phyloP scores from a whole-genome alignment of 2,888 invertebrate genomes.

The Quadriops clusia region DNA sequence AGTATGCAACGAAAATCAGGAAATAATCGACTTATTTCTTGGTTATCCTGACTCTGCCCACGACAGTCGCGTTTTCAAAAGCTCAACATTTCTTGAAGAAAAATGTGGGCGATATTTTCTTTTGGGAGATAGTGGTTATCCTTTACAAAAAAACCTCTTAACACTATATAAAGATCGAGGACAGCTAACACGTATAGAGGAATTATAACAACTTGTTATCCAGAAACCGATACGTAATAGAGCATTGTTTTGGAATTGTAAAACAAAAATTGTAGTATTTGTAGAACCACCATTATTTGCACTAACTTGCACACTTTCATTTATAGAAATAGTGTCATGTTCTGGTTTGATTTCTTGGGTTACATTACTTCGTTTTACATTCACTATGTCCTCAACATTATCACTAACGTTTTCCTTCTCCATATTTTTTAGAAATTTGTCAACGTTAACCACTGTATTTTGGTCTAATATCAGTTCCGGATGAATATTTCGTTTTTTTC shows the following conservation, averaged over 20 bases:
- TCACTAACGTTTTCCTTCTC: no score
- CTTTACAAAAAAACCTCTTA: conserved; percentile 10
- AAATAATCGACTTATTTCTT: conserved; percentile 10
- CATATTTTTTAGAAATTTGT: no score
- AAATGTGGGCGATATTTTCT: conserved; percentile 6
- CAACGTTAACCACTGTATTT: no score
- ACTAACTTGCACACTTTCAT: no score
- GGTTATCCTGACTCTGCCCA: conserved; percentile 10
- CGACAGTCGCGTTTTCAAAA: conserved; percentile 7
- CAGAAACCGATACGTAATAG: conserved; percentile 9
- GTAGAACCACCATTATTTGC: no score
- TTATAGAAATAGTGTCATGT: no score
- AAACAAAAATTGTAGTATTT: conserved; percentile 12
- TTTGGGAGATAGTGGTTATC: conserved; percentile 5
- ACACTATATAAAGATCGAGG: conserved; percentile 8
- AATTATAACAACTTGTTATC: conserved; percentile 9
- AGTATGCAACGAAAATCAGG: conserved; percentile 9
- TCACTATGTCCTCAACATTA: no score
- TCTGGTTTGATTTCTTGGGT: no score
- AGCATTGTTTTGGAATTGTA: conserved; percentile 10
- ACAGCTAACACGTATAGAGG: conserved; percentile 6
- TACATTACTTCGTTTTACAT: no score
- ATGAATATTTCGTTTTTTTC: conserved; percentile 11
- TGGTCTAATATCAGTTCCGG: conserved; percentile 8
- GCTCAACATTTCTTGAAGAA: conserved; percentile 3